Conservation (phyloP, 2,888 invertebrate genomes). For the Sesia bembeciformis region DNA sequence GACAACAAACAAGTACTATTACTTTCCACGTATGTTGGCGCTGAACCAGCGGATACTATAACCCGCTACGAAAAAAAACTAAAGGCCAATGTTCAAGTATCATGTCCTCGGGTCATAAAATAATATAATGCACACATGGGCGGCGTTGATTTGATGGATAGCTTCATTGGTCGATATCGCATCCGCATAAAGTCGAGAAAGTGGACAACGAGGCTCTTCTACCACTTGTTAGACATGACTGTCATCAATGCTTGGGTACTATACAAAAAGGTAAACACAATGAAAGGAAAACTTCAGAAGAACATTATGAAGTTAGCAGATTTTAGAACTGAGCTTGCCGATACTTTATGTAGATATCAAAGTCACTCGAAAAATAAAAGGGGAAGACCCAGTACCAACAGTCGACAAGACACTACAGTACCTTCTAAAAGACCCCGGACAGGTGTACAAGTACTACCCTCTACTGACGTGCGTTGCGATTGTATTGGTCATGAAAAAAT, state of each 20-base stretch:
- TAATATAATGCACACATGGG: conserved; percentile 6
- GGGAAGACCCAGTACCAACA: conserved; percentile 21
- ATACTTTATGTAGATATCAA: conserved; percentile 23
- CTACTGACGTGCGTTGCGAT: conserved; percentile 20
- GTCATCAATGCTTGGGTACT: conserved; percentile 28
- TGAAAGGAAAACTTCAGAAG: conserved; percentile 19
- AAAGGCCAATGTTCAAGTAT: too few relatives aligned
- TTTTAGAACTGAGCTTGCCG: conserved; percentile 24
- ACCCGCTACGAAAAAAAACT: too few relatives aligned
- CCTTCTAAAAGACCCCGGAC: too few relatives aligned
- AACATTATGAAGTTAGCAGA: conserved; percentile 24
- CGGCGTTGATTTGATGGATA: too few relatives aligned
- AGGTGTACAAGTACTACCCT: too few relatives aligned
- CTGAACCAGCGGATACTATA: too few relatives aligned
- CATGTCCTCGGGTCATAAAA: too few relatives aligned
- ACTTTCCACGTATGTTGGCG: too few relatives aligned
- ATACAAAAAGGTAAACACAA: conserved; percentile 24
- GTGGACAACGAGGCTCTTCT: conserved; percentile 22
- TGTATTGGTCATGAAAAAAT: conserved; percentile 22
- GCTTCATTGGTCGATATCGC: conserved; percentile 22
- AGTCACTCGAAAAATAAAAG: conserved; percentile 21
- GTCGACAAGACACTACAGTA: conserved; percentile 17
- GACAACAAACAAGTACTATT: too few relatives aligned
- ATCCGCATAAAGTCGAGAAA: conserved; percentile 22
- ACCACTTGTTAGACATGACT: conserved; percentile 24